phyloP scores from a whole-genome alignment of 2,888 invertebrate genomes.

The Euclidia mi region DNA sequence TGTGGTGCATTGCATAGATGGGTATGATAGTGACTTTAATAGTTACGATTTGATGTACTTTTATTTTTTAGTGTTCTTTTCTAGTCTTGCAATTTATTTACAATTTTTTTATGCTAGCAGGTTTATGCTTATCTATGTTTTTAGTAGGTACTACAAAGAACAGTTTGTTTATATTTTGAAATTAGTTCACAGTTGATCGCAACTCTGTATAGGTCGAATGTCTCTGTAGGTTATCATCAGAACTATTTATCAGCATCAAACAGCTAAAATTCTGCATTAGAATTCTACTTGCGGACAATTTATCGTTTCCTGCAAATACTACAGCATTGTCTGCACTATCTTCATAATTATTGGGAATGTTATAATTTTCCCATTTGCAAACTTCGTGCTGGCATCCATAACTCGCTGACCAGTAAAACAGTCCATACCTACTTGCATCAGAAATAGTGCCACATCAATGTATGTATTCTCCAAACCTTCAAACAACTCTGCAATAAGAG shows the following conservation, averaged over 20 bases:
- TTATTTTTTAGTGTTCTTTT: no score
- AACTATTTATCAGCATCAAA: conserved; percentile 68
- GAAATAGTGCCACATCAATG: conserved; percentile 56
- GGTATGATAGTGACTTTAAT: no score
- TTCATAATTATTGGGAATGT: conserved; percentile 53
- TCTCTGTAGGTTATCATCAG: no score
- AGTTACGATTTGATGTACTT: no score
- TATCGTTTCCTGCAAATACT: conserved; percentile 70
- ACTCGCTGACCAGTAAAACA: conserved; percentile 59
- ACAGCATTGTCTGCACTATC: conserved; percentile 65
- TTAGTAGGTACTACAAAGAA: no score
- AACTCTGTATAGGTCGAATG: conserved; percentile 76
- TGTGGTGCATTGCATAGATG: no score
- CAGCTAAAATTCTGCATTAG: conserved; percentile 62
- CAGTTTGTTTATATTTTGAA: not conserved
- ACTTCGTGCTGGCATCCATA: conserved; percentile 53
- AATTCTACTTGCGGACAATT: conserved; percentile 71
- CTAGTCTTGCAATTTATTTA: no score
- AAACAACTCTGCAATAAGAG: no score
- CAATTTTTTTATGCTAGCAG: no score
- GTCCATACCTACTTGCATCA: conserved; percentile 65
- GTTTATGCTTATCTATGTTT: no score
- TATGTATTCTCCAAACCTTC: no score
- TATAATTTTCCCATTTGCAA: conserved; percentile 61
- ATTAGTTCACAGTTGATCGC: conserved; percentile 51